A percentile compares a stretch with the other conserved stretches of the same genome.
Evolutionary conservation across 1,140 invertebrate species (phyloP).

Genomic region (Agrypnia vestita): DNA sequence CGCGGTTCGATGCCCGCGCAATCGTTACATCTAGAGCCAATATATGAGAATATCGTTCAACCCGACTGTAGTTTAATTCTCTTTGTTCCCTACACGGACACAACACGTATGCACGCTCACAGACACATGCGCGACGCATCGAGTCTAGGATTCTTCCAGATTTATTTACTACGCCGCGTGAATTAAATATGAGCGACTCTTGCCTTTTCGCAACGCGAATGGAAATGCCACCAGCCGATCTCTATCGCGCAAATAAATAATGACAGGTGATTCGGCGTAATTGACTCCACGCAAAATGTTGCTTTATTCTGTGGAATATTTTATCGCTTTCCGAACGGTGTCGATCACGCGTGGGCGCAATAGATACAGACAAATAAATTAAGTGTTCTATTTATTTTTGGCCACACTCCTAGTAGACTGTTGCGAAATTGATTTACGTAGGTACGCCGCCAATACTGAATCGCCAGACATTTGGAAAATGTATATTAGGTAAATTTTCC

Average conservation of each 20-base stretch:
- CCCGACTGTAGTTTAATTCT: slow-evolving; percentile 4
- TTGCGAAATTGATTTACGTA: no score
- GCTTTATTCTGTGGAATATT: background rate
- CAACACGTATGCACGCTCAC: background rate
- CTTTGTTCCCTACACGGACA: slow-evolving; percentile 1
- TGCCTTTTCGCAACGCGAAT: background rate
- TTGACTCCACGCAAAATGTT: slow-evolving; percentile 23
- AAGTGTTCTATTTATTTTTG: background rate
- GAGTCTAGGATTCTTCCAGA: background rate
- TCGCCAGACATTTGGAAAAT: no score
- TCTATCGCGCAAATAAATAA: slow-evolving; percentile 24
- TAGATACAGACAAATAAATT: background rate
- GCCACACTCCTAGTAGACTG: no score
- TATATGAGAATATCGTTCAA: slow-evolving; percentile 19
- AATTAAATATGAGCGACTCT: slow-evolving; percentile 14
- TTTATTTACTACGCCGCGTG: background rate
- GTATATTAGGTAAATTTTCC: no score
- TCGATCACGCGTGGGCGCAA: background rate
- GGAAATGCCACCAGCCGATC: background rate
- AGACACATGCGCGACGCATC: background rate
- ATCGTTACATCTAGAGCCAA: slow-evolving; percentile 19
- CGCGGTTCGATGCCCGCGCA: slow-evolving; percentile 17
- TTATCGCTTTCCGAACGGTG: background rate
- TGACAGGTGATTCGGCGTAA: slow-evolving; percentile 33
- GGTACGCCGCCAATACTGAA: no score